phyloP scores from a whole-genome alignment of 2,113 vertebrate species.

The Pterocles gutturalis region DNA sequence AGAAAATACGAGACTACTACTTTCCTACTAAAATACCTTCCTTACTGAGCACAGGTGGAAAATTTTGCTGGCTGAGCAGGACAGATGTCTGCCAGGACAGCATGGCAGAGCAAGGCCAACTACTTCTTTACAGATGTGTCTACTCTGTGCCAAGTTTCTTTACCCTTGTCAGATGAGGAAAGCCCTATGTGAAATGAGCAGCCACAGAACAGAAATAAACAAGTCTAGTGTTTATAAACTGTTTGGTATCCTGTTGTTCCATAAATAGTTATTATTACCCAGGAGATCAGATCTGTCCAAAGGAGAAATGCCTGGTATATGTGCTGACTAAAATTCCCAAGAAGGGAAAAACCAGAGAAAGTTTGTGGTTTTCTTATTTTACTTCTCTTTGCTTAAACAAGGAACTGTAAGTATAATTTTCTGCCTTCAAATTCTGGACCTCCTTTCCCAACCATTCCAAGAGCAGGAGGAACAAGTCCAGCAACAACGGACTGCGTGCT shows the following conservation, averaged over 20 bases:
- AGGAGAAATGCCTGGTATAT: not conserved
- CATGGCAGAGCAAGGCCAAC: not conserved
- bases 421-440: not conserved
- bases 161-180: constrained; percentile 8
- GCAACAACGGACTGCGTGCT: not conserved
- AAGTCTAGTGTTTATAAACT: constrained; percentile 39
- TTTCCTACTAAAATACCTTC: not conserved
- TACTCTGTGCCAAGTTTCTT: not conserved
- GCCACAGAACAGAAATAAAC: constrained; percentile 35
- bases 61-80: not conserved
- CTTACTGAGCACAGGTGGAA: not conserved
- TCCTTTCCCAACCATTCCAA: not conserved
- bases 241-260: constrained; percentile 1
- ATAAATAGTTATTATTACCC: constrained; percentile 38
- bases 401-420: not conserved
- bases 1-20: not conserved
- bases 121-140: not conserved
- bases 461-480: not conserved
- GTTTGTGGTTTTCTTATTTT: constrained; percentile 13
- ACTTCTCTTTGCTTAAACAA: not conserved
- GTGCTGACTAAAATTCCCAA: not conserved
- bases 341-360: not conserved
- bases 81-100: not conserved
- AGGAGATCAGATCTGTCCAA: not conserved
- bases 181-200: constrained; percentile 17